Conservation (phyloP, 1,140 invertebrate genomes). For the Dendroctonus ponderosae region DNA sequence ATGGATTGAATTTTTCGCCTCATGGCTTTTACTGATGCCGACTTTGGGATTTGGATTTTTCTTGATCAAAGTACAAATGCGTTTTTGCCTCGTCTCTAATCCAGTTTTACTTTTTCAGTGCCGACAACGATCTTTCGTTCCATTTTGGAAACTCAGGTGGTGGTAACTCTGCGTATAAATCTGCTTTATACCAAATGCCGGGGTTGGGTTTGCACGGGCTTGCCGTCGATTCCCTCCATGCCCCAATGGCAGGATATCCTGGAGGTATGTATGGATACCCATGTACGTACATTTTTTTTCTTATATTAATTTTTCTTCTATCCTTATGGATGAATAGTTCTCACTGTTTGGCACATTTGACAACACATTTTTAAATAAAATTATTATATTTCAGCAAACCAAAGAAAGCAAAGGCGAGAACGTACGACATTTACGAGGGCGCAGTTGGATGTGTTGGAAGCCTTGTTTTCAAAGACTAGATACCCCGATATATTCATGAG, state of each 20-base stretch:
- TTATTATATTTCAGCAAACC: constrained; percentile 63
- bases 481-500: constrained; percentile 99
- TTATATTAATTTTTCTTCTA: neutral
- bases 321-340: neutral
- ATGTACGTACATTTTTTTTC: neutral
- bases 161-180: constrained; percentile 53
- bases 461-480: constrained; percentile 93
- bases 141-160: constrained; percentile 56
- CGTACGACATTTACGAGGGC: constrained; percentile 96
- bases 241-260: constrained; percentile 60
- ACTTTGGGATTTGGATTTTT: too few relatives aligned
- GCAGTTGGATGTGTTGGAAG: constrained; percentile 93
- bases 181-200: constrained; percentile 55
- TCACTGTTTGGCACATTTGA: neutral
- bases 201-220: constrained; percentile 59
- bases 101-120: constrained; percentile 39
- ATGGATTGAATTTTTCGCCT: neutral
- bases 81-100: too few relatives aligned
- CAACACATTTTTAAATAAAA: neutral
- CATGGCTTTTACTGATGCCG: constrained; percentile 2
- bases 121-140: constrained; percentile 57
- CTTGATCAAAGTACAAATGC: too few relatives aligned
- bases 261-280: constrained; percentile 44
- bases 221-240: constrained; percentile 61
- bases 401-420: constrained; percentile 93